Evolutionary conservation across 2,888 invertebrate species (phyloP).

Genomic region (Oligia strigilis): DNA sequence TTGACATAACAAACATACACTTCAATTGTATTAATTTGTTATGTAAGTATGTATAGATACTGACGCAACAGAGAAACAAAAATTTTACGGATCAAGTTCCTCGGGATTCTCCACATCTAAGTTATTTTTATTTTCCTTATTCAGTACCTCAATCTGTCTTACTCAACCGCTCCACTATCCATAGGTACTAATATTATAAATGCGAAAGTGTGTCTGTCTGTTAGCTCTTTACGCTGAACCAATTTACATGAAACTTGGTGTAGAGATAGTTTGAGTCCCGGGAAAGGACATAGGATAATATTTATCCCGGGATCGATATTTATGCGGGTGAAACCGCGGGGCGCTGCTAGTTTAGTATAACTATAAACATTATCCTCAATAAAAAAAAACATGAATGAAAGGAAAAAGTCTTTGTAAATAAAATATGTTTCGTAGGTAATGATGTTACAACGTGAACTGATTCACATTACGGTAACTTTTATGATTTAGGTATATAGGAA

Average conservation of each 20-base stretch:
- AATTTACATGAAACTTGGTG: no score
- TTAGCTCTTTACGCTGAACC: no score
- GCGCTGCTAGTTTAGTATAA: neutral
- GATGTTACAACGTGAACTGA: slow-evolving; percentile 1
- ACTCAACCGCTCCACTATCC: neutral
- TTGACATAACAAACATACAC: no score
- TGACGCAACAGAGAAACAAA: neutral
- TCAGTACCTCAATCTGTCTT: neutral
- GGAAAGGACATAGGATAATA: no score
- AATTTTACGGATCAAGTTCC: neutral
- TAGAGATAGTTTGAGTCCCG: no score
- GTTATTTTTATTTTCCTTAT: slow-evolving; percentile 6
- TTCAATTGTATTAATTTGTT: no score
- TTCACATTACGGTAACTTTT: neutral
- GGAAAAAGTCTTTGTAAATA: neutral
- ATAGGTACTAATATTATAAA: no score
- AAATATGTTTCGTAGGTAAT: neutral
- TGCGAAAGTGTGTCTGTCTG: no score
- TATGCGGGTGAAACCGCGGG: no score
- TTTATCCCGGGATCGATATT: no score
- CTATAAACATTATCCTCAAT: slow-evolving; percentile 20
- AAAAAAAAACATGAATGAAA: neutral
- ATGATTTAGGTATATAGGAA: neutral
- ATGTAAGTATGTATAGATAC: no score
- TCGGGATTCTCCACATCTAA: slow-evolving; percentile 15